phyloP scores from a whole-genome alignment of 2,888 invertebrate species.

The Aelia acuminata region DNA sequence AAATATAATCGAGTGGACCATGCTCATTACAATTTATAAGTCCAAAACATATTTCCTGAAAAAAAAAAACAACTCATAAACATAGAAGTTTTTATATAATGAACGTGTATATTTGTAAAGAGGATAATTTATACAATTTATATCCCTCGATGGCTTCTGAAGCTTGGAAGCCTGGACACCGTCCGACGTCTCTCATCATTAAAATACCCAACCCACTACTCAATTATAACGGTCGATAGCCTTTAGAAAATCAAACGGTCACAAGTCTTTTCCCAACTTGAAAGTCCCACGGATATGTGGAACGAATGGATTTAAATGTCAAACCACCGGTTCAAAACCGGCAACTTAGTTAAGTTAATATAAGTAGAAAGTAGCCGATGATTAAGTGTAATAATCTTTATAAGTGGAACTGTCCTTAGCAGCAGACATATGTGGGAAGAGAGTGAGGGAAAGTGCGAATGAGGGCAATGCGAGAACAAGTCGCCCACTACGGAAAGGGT shows the following conservation, averaged over 20 bases:
- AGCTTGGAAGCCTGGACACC: not conserved
- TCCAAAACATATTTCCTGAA: no score
- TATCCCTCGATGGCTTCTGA: not conserved
- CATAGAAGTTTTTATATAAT: no score
- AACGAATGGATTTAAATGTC: constrained; percentile 41
- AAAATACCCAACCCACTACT: not conserved
- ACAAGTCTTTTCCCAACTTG: not conserved
- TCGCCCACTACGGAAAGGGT: not conserved
- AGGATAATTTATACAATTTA: not conserved
- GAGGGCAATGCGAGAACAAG: constrained; percentile 1
- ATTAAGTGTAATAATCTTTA: constrained; percentile 47
- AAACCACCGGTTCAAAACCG: constrained; percentile 15
- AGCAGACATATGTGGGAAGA: constrained; percentile 42
- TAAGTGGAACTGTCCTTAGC: constrained; percentile 46
- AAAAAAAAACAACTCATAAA: no score
- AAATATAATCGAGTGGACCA: no score
- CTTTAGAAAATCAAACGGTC: not conserved
- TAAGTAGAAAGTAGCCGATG: constrained; percentile 38
- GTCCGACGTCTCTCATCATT: not conserved
- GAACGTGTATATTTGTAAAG: no score
- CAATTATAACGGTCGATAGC: constrained; percentile 9
- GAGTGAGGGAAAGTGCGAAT: constrained; percentile 40
- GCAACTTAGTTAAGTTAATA: constrained; percentile 17
- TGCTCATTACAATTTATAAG: no score
- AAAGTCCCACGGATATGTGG: not conserved